Evolutionary conservation across 2,113 vertebrate species (phyloP).

Genomic region (Thalassoma bifasciatum): DNA sequence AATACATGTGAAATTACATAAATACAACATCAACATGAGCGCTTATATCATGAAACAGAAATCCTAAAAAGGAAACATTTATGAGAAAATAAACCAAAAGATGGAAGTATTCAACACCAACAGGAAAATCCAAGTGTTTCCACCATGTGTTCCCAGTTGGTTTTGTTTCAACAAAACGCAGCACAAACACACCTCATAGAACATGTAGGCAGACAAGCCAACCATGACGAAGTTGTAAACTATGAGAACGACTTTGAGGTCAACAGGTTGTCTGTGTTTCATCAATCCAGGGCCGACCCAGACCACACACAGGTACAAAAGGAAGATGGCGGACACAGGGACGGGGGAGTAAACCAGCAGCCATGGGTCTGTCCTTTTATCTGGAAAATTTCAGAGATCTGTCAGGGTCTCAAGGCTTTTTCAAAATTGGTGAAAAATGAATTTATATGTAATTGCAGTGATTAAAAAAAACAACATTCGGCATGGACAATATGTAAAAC

Average conservation of each 20-base stretch:
- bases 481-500: too few relatives aligned
- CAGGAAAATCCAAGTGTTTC: neutral
- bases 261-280: constrained; percentile 54
- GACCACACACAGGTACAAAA: constrained; percentile 72
- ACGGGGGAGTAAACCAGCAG: constrained; percentile 78
- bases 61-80: neutral
- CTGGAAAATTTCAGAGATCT: constrained; percentile 57
- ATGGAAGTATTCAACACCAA: neutral
- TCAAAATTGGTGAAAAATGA: neutral
- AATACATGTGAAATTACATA: constrained; percentile 2
- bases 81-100: neutral
- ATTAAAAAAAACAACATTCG: too few relatives aligned
- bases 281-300: constrained; percentile 73
- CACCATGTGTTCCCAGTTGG: neutral
- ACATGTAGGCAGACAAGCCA: constrained; percentile 80
- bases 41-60: neutral
- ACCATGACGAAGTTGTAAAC: constrained; percentile 80
- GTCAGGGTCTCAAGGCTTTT: neutral
- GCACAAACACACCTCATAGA: constrained; percentile 78
- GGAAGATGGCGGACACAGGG: constrained; percentile 72
- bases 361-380: constrained; percentile 82
- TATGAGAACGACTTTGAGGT: constrained; percentile 74
- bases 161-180: neutral
- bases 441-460: neutral
- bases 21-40: neutral